A percentile compares a stretch with the other conserved stretches of the same genome.
phyloP scores from a whole-genome alignment of 2,888 invertebrate species.

The Hydrotaea diabolus region DNA sequence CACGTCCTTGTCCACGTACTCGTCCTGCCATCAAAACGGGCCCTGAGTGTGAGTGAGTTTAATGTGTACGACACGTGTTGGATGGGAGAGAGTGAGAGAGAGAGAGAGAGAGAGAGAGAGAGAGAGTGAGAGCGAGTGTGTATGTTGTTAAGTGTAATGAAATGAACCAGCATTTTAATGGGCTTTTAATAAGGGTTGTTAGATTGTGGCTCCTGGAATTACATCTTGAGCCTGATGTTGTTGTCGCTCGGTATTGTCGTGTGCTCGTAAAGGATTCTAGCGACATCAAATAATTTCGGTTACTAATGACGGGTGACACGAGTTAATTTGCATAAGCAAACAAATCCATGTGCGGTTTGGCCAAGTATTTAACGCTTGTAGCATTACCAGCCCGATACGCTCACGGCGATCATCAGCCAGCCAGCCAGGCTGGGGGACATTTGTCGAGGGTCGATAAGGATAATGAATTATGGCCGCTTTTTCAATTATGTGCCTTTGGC shows the following conservation, averaged over 20 bases:
- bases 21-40: background rate
- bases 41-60: constrained; percentile 5
- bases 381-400: background rate
- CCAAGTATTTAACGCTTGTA: background rate
- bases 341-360: constrained; percentile 37
- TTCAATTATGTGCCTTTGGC: background rate
- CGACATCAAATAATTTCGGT: constrained; percentile 39
- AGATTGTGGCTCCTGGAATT: constrained; percentile 17
- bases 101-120: too few relatives aligned
- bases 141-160: constrained; percentile 3
- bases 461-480: background rate
- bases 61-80: constrained; percentile 31
- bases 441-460: background rate
- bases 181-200: constrained; percentile 50
- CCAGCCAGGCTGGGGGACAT: background rate
- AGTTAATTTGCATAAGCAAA: constrained; percentile 55
- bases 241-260: background rate
- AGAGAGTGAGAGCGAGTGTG: background rate
- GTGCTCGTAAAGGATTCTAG: background rate
- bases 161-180: constrained; percentile 36
- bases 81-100: too few relatives aligned
- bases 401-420: background rate
- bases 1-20: background rate
- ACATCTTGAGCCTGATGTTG: constrained; percentile 9
- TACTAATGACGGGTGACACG: constrained; percentile 42